Base-by-base conservation (phyloP, 2,797 vertebrate genomes). In the Paedocypris micromegethes region DNA sequence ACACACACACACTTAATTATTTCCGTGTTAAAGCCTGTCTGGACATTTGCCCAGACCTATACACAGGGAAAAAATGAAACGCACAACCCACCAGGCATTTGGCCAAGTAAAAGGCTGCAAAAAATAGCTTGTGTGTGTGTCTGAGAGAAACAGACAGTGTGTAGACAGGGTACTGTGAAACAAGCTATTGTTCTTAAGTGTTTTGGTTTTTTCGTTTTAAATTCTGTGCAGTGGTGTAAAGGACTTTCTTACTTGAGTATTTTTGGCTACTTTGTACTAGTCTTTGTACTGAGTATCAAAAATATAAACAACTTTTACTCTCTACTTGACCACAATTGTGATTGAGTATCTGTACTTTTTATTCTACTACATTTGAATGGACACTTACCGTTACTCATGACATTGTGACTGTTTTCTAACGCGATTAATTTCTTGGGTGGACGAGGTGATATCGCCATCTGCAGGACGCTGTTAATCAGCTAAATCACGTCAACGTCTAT, bases 11-110 rank as follows among this genome's bases (percentile, higher is more conserved):
- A 23, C 23, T 23, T 23, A 23, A 23, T 23, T 23, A 23, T 73
- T 70, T 83, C 85, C 82, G 84, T 88, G 88, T 80, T 75, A 80
- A 86, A 83, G 68, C 55, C 84, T 85, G 84, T 89, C 93, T 97
- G 94, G 94, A 96, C 91, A 93, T 94, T 91, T 97, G 94, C 94
- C 94, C 92, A 93, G 92, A 93, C 93, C 90, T 91, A 93, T 93
- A 93, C 90, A 88, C 86, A 86, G 84, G 23, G 81, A 84, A 88
- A 89, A 88, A 88, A 87, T 87, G 83, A 89, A 90, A 88, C 88
- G 86, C 87, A 88, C 88, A 86, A 88, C 85, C 86, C 85, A 85
- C 87, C 72, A 86, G 88, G 86, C 86, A 73, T 82, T 80, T 82
- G 78, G 86, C 87, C 88, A 90, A 87, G 87, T 86, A 87, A 88